Evolutionary conservation across 2,797 vertebrate genomes (phyloP).

Genomic region (Arnoldichthys spilopterus): DNA sequence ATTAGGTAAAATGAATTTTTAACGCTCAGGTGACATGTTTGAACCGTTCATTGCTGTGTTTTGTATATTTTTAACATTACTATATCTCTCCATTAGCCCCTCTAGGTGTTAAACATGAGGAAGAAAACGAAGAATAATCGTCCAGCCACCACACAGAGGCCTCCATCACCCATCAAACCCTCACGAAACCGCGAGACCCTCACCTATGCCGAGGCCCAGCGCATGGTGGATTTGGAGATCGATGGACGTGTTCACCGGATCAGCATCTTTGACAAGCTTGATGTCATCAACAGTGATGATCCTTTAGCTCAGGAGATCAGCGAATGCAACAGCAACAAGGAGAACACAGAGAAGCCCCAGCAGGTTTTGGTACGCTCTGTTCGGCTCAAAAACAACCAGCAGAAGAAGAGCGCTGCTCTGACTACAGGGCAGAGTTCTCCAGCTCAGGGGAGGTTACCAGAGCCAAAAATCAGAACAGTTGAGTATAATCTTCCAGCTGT

Average conservation of each 20-base stretch:
- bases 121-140: slow-evolving; percentile 92
- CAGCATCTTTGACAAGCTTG: slow-evolving; percentile 95
- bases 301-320: slow-evolving; percentile 95
- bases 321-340: slow-evolving; percentile 99
- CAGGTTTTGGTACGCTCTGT: slow-evolving; percentile 88
- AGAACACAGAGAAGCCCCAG: slow-evolving; percentile 91
- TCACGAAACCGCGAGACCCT: slow-evolving; percentile 94
- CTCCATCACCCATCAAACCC: slow-evolving; percentile 93
- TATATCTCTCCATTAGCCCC: slow-evolving; percentile 42
- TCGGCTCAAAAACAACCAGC: slow-evolving; percentile 90
- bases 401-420: slow-evolving; percentile 87
- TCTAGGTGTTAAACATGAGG: slow-evolving; percentile 85
- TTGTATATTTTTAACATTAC: slow-evolving; percentile 11
- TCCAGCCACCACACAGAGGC: slow-evolving; percentile 80
- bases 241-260: slow-evolving; percentile 94
- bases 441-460: slow-evolving; percentile 78
- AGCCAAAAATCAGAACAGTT: slow-evolving; percentile 90
- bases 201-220: slow-evolving; percentile 96
- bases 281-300: slow-evolving; percentile 91
- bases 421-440: slow-evolving; percentile 68
- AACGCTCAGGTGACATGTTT: not conserved
- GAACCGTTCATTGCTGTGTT: not conserved
- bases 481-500: slow-evolving; percentile 96
- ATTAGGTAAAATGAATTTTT: not conserved
- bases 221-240: slow-evolving; percentile 98